Evolutionary conservation across 2,888 invertebrate genomes (phyloP), one percentile per base, ranked within the genome.

Genomic region (Linnaemya vulpina): DNA sequence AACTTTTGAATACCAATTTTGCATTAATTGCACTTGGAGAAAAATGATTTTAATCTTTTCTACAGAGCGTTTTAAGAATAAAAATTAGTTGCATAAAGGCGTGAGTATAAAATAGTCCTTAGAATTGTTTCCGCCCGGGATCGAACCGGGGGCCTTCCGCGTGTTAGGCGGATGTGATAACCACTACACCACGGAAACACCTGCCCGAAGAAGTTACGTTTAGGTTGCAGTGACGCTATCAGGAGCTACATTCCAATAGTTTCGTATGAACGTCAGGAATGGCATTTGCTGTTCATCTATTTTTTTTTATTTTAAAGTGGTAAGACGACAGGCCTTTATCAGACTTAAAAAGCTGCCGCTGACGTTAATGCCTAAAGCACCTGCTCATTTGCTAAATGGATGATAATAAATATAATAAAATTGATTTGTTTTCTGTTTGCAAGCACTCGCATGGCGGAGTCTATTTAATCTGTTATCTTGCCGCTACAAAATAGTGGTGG

Each of bases 81-180:
- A 30, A 30, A 30, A 30, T 5, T 30, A 3, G 30, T n/a, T 2
- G 30, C 30, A 2, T 2, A 2, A 30, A 53, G 13, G 4, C 13
- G 13, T n/a, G 3, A 15, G 35, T 9, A 22, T 15, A 83, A 75
- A 84, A 86, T 87, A 86, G 7, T 20, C 1, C 49, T 46, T 60
- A 5, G 9, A 20, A 5, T 15, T 91, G 91, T 90, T 90, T 90
- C 90, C 90, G 92, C 92, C 92, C 92, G 92, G 92, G 92, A 91
- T 92, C 91, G 92, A 93, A 92, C 92, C 92, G 92, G 92, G 92
- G 92, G 92, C 92, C 92, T 93, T 92, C 92, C 91, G 93, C 92
- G 92, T 92, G 93, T 92, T 91, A 92, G 92, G 92, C 92, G 91
- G 91, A 92, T 91, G 92, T 92, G 92, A 92, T 92, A 92, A 92